Conservation (phyloP, 1,140 invertebrate species). For the Drosophila miranda region DNA sequence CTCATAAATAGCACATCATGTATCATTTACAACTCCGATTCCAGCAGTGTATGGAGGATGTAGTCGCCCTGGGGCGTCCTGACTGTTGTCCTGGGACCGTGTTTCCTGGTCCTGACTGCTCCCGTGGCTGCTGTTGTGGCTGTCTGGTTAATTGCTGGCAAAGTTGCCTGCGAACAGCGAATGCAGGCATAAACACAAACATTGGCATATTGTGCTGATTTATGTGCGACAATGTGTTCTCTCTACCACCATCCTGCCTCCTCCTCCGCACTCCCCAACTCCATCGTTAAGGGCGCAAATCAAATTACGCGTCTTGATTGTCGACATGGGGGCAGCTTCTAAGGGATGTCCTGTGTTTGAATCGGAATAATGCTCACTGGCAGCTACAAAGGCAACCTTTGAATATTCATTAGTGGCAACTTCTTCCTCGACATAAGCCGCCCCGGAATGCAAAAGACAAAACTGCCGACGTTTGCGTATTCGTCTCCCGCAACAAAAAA, state of each 20-base stretch:
- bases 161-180: slow-evolving; percentile 52
- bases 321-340: slow-evolving; percentile 59
- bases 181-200: slow-evolving; percentile 80
- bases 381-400: slow-evolving; percentile 70
- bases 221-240: slow-evolving; percentile 79
- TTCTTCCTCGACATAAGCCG: slow-evolving; percentile 45
- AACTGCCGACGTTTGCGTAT: slow-evolving; percentile 74
- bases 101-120: slow-evolving; percentile 28
- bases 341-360: slow-evolving; percentile 15
- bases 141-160: slow-evolving; percentile 81
- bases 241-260: slow-evolving; percentile 7
- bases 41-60: slow-evolving; percentile 9
- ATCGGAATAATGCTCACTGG: slow-evolving; percentile 47
- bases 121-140: slow-evolving; percentile 29
- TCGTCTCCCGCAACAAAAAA: slow-evolving; percentile 36
- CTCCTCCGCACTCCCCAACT: not conserved
- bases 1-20: slow-evolving; percentile 81
- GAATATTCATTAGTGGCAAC: slow-evolving; percentile 75
- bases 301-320: slow-evolving; percentile 79
- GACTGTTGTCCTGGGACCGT: slow-evolving; percentile 14
- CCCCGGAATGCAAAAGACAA: slow-evolving; percentile 43
- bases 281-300: slow-evolving; percentile 48
- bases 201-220: slow-evolving; percentile 82
- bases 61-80: slow-evolving; percentile 18
- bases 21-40: slow-evolving; percentile 74